Percentiles rank a stretch among this genome's conserved stretches.
phyloP scores from a whole-genome alignment of 2,888 invertebrate genomes.

The Biston betularia region DNA sequence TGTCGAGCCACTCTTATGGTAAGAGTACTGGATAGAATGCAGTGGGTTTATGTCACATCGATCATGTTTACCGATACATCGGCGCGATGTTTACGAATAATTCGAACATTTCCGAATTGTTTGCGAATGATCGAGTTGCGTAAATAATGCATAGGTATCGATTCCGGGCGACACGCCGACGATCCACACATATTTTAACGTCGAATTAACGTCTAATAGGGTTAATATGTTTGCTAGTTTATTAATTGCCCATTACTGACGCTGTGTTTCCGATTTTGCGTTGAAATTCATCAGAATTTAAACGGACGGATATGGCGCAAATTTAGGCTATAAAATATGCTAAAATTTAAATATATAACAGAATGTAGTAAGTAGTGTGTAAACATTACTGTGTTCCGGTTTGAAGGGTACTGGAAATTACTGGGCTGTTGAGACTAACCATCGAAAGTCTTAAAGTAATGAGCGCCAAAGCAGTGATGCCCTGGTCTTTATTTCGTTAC shows the following conservation, averaged over 20 bases:
- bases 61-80: slow-evolving; percentile 36
- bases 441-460: no score
- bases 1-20: no score
- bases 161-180: slow-evolving; percentile 37
- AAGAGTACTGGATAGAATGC: background rate
- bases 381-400: no score
- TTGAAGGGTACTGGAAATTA: no score
- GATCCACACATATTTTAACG: slow-evolving; percentile 42
- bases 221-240: slow-evolving; percentile 47
- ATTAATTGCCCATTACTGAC: slow-evolving; percentile 20
- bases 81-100: slow-evolving; percentile 70
- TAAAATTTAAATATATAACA: background rate
- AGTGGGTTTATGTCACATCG: slow-evolving; percentile 24
- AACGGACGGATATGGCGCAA: background rate
- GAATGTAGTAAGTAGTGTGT: no score
- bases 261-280: background rate
- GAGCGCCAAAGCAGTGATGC: no score
- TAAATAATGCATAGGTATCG: slow-evolving; percentile 51
- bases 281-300: background rate
- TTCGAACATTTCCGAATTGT: slow-evolving; percentile 59
- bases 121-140: slow-evolving; percentile 43
- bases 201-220: slow-evolving; percentile 50
- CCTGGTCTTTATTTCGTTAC: no score
- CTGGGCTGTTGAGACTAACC: no score
- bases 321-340: background rate